These are phyloP conservation scores for Matsumurasca onukii DNA, from an alignment of 1,140 invertebrate genomes.

Conservation along the genomic window DNA sequence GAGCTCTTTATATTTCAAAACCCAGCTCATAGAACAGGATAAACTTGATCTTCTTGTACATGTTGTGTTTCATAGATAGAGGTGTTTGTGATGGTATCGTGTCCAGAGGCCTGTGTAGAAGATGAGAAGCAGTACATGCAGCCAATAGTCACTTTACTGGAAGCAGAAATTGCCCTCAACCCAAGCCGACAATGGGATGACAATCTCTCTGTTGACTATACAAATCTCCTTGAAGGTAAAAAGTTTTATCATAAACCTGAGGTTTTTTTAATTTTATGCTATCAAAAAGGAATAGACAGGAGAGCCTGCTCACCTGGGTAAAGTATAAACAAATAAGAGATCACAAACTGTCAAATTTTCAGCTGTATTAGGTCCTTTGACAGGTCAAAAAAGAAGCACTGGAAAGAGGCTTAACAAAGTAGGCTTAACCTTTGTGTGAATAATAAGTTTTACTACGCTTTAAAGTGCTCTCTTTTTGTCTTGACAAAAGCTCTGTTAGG, in stretches of 20 bases:
- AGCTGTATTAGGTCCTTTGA: slow-evolving; percentile 39
- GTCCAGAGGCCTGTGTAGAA: slow-evolving; percentile 79
- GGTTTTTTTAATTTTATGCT: neutral
- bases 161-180: slow-evolving; percentile 87
- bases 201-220: slow-evolving; percentile 75
- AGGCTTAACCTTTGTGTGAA: too few species aligned
- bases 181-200: slow-evolving; percentile 57
- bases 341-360: slow-evolving; percentile 40
- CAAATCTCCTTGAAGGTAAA: slow-evolving; percentile 67
- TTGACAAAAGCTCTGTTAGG: too few species aligned
- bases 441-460: too few species aligned
- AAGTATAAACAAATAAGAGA: too few species aligned
- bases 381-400: slow-evolving; percentile 30
- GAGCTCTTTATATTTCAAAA: too few species aligned
- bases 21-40: too few species aligned
- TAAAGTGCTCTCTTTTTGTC: too few species aligned
- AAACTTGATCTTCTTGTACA: too few species aligned
- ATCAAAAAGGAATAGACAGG: too few species aligned
- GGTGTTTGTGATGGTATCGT: slow-evolving; percentile 86
- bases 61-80: slow-evolving; percentile 69
- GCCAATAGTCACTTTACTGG: slow-evolving; percentile 89
- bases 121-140: slow-evolving; percentile 85
- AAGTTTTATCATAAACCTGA: neutral
- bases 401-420: too few species aligned
- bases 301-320: too few species aligned